A percentile compares a stretch with the other conserved stretches of the same genome.
These are phyloP conservation scores for Mionectes olivaceus DNA, from an alignment of 2,797 vertebrate species.

Conservation along the genomic window DNA sequence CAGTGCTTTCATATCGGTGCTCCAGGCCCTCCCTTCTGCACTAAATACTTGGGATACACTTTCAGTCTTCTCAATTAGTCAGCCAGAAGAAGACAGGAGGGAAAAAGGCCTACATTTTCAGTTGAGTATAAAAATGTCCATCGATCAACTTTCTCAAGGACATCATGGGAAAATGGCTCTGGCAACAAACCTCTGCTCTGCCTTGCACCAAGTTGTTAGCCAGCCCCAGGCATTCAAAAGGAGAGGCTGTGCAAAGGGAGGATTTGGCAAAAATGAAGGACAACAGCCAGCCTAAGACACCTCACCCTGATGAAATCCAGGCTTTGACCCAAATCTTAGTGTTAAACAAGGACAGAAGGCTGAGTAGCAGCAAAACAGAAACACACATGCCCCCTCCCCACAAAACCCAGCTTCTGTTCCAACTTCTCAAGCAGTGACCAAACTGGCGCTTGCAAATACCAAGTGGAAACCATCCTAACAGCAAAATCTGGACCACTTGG, in stretches of 20 bases:
- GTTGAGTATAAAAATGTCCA: accelerated
- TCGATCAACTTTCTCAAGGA: neutral
- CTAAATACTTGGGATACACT: neutral
- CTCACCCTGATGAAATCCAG: neutral
- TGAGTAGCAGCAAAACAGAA: neutral
- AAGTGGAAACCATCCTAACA: neutral
- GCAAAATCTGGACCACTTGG: neutral
- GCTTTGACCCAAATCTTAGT: neutral
- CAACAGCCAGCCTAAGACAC: neutral
- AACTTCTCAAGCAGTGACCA: neutral
- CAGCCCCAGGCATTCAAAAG: neutral
- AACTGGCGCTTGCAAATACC: neutral
- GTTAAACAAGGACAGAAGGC: neutral
- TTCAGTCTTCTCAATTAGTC: neutral
- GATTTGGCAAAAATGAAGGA: neutral
- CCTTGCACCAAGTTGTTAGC: neutral
- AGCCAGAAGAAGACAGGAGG: neutral
- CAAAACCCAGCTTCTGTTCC: neutral
- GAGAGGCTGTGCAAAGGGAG: neutral
- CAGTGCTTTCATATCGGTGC: accelerated
- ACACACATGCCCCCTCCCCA: neutral
- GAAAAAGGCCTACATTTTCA: neutral
- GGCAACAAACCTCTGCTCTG: neutral
- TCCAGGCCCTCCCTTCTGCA: neutral
- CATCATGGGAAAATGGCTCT: accelerated